These are phyloP conservation scores for Trichoplax adhaerens DNA, from an alignment of 37 sponge, comb jelly and placozoan genomes.

Conservation along the genomic window DNA sequence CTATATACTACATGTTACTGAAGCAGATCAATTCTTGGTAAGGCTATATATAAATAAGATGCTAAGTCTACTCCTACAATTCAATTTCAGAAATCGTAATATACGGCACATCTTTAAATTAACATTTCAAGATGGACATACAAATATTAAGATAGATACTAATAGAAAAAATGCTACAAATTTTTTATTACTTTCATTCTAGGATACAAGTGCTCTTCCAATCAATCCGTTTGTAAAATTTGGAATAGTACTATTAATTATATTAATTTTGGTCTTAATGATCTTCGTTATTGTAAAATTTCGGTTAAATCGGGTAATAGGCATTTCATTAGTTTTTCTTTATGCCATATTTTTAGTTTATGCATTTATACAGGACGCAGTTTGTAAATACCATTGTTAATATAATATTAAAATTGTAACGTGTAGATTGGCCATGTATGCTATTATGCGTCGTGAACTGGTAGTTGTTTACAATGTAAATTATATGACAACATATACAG, in stretches of 20 bases:
- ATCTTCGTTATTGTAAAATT: constrained; percentile 41
- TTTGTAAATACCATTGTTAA: constrained; percentile 14
- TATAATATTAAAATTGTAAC: too few species aligned
- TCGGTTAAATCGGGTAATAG: constrained; percentile 51
- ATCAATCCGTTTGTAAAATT: constrained; percentile 57
- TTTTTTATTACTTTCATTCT: background rate
- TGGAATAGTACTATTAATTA: constrained; percentile 7
- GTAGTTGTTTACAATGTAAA: too few species aligned
- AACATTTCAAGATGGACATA: too few species aligned
- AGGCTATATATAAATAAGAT: background rate
- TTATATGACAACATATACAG: too few species aligned
- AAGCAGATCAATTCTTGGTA: constrained; percentile 2
- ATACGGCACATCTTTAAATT: too few species aligned
- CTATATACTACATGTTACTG: too few species aligned
- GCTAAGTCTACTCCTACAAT: too few species aligned
- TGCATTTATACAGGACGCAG: constrained; percentile 49
- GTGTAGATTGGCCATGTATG: too few species aligned
- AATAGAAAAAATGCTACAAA: too few species aligned
- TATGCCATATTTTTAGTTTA: constrained; percentile 51
- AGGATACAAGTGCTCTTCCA: constrained; percentile 5
- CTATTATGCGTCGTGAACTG: too few species aligned
- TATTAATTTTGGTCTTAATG: constrained; percentile 44
- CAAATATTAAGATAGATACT: too few species aligned
- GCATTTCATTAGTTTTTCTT: constrained; percentile 31
- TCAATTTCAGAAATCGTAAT: too few species aligned